Evolutionary conservation across 2,797 vertebrate genomes (phyloP).

Genomic region (Meda fulgida): DNA sequence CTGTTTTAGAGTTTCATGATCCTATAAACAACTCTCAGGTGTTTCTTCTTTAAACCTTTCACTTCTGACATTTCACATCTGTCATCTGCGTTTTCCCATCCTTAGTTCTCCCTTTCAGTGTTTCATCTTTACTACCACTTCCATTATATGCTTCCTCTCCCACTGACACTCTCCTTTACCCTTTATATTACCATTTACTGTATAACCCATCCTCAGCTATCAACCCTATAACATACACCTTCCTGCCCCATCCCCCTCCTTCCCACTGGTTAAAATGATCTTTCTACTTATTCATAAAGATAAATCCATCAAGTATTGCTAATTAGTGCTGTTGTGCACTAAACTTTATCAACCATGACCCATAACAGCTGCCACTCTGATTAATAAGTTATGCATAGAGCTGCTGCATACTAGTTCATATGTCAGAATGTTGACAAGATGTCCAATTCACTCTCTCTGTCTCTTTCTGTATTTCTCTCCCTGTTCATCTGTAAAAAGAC

Average conservation of each 20-base stretch:
- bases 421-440: not conserved
- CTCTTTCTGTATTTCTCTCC: slow-evolving; percentile 17
- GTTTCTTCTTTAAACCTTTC: not conserved
- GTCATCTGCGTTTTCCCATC: not conserved
- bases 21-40: not conserved
- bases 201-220: not conserved
- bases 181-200: not conserved
- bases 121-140: no score
- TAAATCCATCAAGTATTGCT: not conserved
- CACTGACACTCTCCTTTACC: no score
- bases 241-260: not conserved
- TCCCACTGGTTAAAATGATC: not conserved
- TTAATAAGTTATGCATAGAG: not conserved
- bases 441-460: not conserved
- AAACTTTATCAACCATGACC: not conserved
- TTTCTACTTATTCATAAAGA: not conserved
- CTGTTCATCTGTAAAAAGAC: slow-evolving; percentile 75
- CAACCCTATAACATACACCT: not conserved
- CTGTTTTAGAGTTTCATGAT: not conserved
- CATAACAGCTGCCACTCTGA: not conserved
- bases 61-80: not conserved
- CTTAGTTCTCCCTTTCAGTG: not conserved
- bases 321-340: not conserved
- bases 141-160: not conserved
- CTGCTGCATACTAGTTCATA: not conserved